Percentiles rank a stretch among this genome's conserved stretches.
These are phyloP conservation scores for Zhuqinia jingwanae DNA, from an alignment of 2,888 invertebrate species.

Conservation along the genomic window DNA sequence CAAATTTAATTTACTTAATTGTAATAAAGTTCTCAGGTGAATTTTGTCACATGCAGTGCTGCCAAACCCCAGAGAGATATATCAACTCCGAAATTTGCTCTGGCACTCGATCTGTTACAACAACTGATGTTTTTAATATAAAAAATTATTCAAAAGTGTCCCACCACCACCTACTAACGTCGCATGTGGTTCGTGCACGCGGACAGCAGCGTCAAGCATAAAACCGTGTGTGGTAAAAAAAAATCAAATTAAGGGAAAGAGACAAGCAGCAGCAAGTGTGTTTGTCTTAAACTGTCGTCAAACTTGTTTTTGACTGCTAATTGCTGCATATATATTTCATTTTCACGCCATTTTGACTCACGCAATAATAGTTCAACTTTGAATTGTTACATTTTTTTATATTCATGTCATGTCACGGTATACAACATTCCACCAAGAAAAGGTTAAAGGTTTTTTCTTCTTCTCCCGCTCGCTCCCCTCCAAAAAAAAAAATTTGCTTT, in stretches of 20 bases:
- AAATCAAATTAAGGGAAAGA: neutral
- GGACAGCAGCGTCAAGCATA: neutral
- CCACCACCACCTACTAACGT: neutral
- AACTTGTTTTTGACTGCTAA: constrained; percentile 13
- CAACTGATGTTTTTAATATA: too few relatives aligned
- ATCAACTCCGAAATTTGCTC: too few relatives aligned
- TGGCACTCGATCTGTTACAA: too few relatives aligned
- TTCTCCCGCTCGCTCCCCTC: too few relatives aligned
- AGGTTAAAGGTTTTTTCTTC: too few relatives aligned
- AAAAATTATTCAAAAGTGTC: too few relatives aligned
- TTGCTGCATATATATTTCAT: constrained; percentile 25
- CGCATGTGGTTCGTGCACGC: neutral
- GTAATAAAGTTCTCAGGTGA: too few relatives aligned
- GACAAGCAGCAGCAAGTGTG: constrained; percentile 34
- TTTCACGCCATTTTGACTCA: constrained; percentile 24
- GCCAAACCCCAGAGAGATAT: too few relatives aligned
- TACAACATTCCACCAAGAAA: too few relatives aligned
- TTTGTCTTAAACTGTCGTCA: constrained; percentile 25
- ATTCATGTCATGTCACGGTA: neutral
- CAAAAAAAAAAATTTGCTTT: neutral
- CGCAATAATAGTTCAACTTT: neutral
- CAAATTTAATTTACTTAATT: too few relatives aligned
- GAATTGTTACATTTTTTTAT: neutral
- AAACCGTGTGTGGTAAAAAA: neutral
- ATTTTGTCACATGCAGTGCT: too few relatives aligned